These are phyloP conservation scores for Cynodonichthys magdalenae DNA, from an alignment of 2,797 vertebrate genomes.

Conservation along the genomic window DNA sequence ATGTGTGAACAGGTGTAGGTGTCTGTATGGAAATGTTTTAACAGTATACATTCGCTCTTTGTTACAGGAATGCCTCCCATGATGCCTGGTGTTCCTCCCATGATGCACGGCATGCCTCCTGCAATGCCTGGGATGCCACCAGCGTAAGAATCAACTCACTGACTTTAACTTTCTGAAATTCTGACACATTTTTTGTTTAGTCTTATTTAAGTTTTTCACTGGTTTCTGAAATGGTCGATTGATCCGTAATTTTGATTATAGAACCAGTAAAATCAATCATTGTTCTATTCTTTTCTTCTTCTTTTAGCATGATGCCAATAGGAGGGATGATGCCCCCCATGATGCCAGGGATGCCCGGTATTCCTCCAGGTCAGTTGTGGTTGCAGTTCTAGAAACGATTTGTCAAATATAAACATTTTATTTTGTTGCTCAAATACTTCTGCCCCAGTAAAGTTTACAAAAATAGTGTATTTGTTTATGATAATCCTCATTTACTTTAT, in stretches of 20 bases:
- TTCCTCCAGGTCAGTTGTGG: slow-evolving; percentile 77
- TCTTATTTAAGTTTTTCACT: background rate
- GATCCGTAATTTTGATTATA: background rate
- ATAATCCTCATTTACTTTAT: too few relatives aligned
- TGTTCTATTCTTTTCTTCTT: background rate
- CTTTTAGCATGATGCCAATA: slow-evolving; percentile 91
- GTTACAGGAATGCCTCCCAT: slow-evolving; percentile 93
- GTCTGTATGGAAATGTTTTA: background rate
- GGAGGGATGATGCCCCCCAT: slow-evolving; percentile 98
- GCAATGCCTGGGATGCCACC: slow-evolving; percentile 97
- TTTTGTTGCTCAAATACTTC: background rate
- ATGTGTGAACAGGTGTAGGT: background rate
- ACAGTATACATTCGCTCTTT: slow-evolving; percentile 3
- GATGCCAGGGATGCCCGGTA: slow-evolving; percentile 89
- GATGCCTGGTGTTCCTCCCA: slow-evolving; percentile 95
- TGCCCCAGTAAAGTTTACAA: too few relatives aligned
- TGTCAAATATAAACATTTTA: too few relatives aligned
- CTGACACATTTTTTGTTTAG: background rate
- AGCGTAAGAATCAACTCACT: slow-evolving; percentile 80
- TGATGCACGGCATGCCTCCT: slow-evolving; percentile 98
- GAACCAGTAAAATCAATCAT: background rate
- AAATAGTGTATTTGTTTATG: too few relatives aligned
- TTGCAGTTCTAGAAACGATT: background rate
- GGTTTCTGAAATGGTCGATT: background rate
- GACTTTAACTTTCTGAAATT: slow-evolving; percentile 32